Evolutionary conservation across 1,140 invertebrate species (phyloP), one percentile per base, ranked within the genome.

Genomic region (Chrysoperla carnea): DNA sequence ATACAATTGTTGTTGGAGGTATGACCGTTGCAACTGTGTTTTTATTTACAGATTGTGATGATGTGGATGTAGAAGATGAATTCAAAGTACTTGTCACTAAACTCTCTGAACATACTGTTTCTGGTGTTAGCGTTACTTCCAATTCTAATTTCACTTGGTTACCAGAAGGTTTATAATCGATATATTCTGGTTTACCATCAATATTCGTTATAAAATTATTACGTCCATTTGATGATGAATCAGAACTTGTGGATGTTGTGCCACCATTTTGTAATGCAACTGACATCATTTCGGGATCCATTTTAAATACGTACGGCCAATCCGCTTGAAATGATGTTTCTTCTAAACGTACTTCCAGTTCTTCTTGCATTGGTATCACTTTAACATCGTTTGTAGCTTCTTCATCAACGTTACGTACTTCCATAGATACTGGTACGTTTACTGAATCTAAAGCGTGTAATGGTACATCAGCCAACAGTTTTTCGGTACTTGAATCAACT

Each of bases 361-460:
- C 66, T 51, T 70, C 66, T 48, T 67, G 59, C 60, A 68, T 67
- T 5, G 67, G 64, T 43, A 67, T 67, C 2, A 67, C 61, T 46
- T 64, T 49, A 13, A 65, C 61, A 46, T 63, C 57, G 15, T 61
- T 59, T 14, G 49, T 41, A 46, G 50, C 48, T 12, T 51, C 45
- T 42, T 53, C 51, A 36, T 55, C 53, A 13, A 51, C 45, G 44
- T 52, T 50, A 6, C 55, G 52, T n/a, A 51, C 38, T 1, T 50
- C 39, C 43, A 59, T 53, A 12, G 52, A 48, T 6, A 54, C 52
- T 6, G 53, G 52, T 11, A 51, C 49, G n/a, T 47, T 48, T 9
- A 55, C 44, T 42, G 44, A 46, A 28, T 61, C 58, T 15, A 61
- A 46, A 1, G 57, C 52, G 44, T 60, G 57, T 36, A 63, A 49